Conservation (phyloP, 1,140 invertebrate genomes). For the Ostrea denselamellosa region DNA sequence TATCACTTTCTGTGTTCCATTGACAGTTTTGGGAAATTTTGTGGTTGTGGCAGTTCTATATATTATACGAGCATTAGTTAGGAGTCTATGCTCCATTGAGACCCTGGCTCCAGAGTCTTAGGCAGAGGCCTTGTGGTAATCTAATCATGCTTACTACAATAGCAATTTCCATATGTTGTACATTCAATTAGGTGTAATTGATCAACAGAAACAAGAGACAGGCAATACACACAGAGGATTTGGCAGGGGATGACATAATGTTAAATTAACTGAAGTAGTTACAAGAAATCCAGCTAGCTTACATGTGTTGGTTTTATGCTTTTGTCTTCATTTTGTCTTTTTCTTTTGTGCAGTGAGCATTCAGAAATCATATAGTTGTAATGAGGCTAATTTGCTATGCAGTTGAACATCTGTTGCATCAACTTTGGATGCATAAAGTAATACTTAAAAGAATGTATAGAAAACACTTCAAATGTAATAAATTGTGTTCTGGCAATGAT, state of each 20-base stretch:
- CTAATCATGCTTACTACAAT: conserved; percentile 15
- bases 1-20: not conserved
- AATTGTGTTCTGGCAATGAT: not conserved
- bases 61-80: not conserved
- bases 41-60: not conserved
- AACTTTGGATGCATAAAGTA: not conserved
- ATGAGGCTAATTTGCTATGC: conserved; percentile 7
- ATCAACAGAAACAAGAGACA: conserved; percentile 24
- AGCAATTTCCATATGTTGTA: conserved; percentile 29
- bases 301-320: not conserved
- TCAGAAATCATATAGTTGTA: not conserved
- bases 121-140: conserved; percentile 9
- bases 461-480: not conserved
- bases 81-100: not conserved
- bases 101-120: not conserved
- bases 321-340: not conserved
- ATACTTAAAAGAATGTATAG: not conserved
- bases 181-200: conserved; percentile 29
- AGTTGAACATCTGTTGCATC: not conserved
- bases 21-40: not conserved
- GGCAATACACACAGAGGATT: conserved; percentile 31
- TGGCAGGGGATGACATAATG: conserved; percentile 25
- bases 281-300: not conserved
- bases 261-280: conserved; percentile 37
- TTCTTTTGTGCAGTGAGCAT: conserved; percentile 4